A percentile compares a stretch with the other conserved stretches of the same genome.
These are phyloP conservation scores for Seira sanloemensis DNA, from an alignment of 2,888 invertebrate species.

Conservation along the genomic window DNA sequence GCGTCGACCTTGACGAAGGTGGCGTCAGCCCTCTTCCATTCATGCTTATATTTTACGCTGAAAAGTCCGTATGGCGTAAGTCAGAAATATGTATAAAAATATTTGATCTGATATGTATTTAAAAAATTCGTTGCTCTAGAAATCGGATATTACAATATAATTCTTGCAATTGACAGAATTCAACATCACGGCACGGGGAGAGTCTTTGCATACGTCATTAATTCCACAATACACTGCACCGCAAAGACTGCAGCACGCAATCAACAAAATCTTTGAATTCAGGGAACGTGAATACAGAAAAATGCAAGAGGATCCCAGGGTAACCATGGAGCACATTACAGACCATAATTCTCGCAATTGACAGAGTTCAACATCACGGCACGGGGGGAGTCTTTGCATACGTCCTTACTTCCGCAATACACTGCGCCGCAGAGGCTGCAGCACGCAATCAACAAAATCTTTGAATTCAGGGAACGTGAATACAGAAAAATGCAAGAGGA, in stretches of 20 bases:
- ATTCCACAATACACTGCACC: constrained; percentile 88
- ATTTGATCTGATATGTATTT: too few species aligned
- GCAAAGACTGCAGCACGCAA: constrained; percentile 84
- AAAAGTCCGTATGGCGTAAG: background rate
- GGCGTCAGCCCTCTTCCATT: background rate
- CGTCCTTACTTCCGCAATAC: constrained; percentile 86
- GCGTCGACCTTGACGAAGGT: background rate
- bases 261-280: constrained; percentile 85
- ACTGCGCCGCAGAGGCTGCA: constrained; percentile 90
- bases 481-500: constrained; percentile 81
- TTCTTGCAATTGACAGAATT: too few species aligned
- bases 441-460: constrained; percentile 84
- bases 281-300: constrained; percentile 82
- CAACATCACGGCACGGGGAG: constrained; percentile 86
- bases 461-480: constrained; percentile 82
- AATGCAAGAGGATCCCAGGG: constrained; percentile 80
- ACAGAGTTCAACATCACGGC: constrained; percentile 87
- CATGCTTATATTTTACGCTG: background rate
- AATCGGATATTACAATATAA: too few species aligned
- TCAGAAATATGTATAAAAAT: too few species aligned
- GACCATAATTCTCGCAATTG: too few species aligned
- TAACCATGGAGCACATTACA: constrained; percentile 79
- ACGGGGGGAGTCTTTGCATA: constrained; percentile 90
- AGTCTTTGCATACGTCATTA: constrained; percentile 91
- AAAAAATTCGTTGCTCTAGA: too few species aligned